Percentiles rank a stretch among this genome's conserved stretches.
phyloP scores from a whole-genome alignment of 1,140 invertebrate species.

The Drosophila punjabiensis region DNA sequence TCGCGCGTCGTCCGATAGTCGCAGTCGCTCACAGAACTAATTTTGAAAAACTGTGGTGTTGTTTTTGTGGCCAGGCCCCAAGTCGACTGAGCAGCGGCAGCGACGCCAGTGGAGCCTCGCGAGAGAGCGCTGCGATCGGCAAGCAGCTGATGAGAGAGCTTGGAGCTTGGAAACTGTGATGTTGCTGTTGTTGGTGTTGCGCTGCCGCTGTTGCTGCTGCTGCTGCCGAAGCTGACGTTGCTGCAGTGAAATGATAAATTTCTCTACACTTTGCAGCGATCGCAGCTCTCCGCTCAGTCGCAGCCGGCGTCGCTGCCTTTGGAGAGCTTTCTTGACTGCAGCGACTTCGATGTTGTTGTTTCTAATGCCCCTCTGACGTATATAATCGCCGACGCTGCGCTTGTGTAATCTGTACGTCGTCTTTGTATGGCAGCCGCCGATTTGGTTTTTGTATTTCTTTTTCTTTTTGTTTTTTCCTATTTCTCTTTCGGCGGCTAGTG shows the following conservation, averaged over 20 bases:
- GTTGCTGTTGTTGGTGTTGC: constrained; percentile 20
- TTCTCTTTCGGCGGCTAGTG: constrained; percentile 35
- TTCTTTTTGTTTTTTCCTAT: constrained; percentile 33
- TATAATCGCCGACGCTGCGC: constrained; percentile 72
- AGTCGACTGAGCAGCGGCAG: constrained; percentile 33
- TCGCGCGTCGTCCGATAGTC: constrained; percentile 72
- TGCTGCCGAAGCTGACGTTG: constrained; percentile 29
- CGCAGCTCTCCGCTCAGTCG: constrained; percentile 42
- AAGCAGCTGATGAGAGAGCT: constrained; percentile 41
- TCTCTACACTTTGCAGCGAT: constrained; percentile 79
- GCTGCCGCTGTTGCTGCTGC: constrained; percentile 16
- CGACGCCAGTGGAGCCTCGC: constrained; percentile 15
- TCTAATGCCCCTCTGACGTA: constrained; percentile 57
- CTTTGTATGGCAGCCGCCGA: constrained; percentile 48
- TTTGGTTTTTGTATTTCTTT: constrained; percentile 59
- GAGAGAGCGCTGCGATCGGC: constrained; percentile 48
- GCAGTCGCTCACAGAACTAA: constrained; percentile 83
- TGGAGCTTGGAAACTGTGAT: constrained; percentile 8
- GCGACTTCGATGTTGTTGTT: constrained; percentile 43
- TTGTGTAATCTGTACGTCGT: constrained; percentile 77
- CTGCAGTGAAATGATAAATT: constrained; percentile 81
- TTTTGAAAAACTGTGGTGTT: constrained; percentile 82
- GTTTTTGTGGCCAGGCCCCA: constrained; percentile 77
- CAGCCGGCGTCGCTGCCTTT: constrained; percentile 47
- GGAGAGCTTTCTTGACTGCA: constrained; percentile 80